Percentiles rank a stretch among this genome's conserved stretches.
Evolutionary conservation across 2,797 vertebrate genomes (phyloP).

Genomic region (Helostoma temminkii): DNA sequence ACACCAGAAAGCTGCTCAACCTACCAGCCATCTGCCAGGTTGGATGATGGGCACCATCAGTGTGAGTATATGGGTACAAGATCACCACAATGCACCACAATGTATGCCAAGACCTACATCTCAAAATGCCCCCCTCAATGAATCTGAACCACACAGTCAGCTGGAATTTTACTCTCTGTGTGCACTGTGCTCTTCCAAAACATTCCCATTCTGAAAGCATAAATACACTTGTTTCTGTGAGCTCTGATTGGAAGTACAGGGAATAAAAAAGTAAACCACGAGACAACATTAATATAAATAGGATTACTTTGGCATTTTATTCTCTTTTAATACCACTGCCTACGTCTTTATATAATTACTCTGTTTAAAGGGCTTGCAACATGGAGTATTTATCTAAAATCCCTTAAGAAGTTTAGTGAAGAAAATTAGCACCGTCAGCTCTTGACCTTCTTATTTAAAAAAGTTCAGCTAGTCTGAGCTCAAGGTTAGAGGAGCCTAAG

Average conservation of each 20-base stretch:
- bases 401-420: conserved; percentile 57
- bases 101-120: conserved; percentile 53
- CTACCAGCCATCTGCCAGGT: conserved; percentile 83
- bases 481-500: conserved; percentile 60
- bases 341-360: conserved; percentile 64
- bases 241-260: background rate
- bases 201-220: conserved; percentile 6
- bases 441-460: conserved; percentile 75
- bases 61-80: conserved; percentile 69
- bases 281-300: background rate
- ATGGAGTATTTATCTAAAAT: no score
- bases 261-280: no score
- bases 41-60: conserved; percentile 77
- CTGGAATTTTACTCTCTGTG: conserved; percentile 12
- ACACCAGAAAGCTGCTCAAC: conserved; percentile 85
- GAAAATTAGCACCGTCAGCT: conserved; percentile 66
- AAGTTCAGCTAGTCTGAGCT: conserved; percentile 58
- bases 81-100: conserved; percentile 51
- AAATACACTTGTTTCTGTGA: background rate
- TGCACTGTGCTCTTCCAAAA: background rate
- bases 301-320: background rate
- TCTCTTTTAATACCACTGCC: background rate
- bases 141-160: conserved; percentile 50
- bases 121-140: conserved; percentile 42
- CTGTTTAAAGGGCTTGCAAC: conserved; percentile 55